Evolutionary conservation across 2,888 invertebrate species (phyloP), one percentile per base, ranked within the genome.

Genomic region (Chamaedrilus cognettii): DNA sequence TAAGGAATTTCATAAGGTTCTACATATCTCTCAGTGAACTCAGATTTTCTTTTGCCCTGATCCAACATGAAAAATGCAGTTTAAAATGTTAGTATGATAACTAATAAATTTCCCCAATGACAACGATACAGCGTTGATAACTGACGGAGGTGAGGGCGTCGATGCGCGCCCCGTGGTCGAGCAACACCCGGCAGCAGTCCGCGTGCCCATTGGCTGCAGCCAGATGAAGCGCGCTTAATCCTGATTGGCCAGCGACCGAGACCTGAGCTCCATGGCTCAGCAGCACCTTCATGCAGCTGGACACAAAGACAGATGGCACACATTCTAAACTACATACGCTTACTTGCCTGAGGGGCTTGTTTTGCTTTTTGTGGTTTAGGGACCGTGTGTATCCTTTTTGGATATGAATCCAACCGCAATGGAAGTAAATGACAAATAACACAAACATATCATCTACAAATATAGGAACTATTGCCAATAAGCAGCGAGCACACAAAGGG

Each of bases 191-290:
- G 64, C 80, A 80, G 67, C 78, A 76, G 49, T 78, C 72, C 5
- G 64, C 49, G 65, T 78, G 77, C 3, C 80, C 80, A 52, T 75
- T 72, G 34, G 72, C 71, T n/a, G 79, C 77, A 23, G 80, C 77
- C 70, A 78, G 75, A 71, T 80, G 79, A 31, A 82, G 71, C 0
- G 82, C 74, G 2, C 76, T 77, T 76, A 78, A 78, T 30, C 75
- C 75, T 1, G 72, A 68, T 15, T 74, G 71, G 67, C 79, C 76
- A 28, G 72, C 65, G 23, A 71, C 28, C 49, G 77, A 72, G 19
- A 78, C 74, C 57, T 75, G 76, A 15, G 76, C 80, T 55, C 77
- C 78, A 59, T 74, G 70, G 26, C 70, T 72, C 55, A 82, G 70
- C 28, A 82, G 66, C 33, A 79, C 58, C 55, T 72, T 59, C 28